A percentile compares a stretch with the other conserved stretches of the same genome.
These are phyloP conservation scores for Vireo altiloquus DNA, from an alignment of 2,113 vertebrate genomes.

Conservation along the genomic window DNA sequence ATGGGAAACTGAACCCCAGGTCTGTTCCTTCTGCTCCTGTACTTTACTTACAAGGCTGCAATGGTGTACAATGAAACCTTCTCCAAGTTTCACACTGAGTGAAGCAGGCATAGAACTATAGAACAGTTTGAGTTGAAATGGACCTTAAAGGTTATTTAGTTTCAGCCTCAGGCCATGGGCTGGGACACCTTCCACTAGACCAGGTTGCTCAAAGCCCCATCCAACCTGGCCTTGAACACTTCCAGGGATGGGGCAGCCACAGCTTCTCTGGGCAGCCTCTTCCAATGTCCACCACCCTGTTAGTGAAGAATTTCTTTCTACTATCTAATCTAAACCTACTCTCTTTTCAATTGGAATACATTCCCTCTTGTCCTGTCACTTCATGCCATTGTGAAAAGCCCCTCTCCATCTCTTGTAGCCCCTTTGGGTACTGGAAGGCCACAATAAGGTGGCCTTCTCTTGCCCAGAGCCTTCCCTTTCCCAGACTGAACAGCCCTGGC, in stretches of 20 bases:
- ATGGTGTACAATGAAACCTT: neutral
- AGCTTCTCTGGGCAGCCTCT: neutral
- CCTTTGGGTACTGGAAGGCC: neutral
- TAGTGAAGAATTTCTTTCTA: neutral
- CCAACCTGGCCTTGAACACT: neutral
- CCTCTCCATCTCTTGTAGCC: neutral
- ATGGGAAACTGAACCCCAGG: neutral
- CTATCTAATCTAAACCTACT: neutral
- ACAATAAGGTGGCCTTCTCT: neutral
- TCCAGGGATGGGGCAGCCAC: neutral
- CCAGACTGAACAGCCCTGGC: neutral
- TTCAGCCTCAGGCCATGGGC: neutral
- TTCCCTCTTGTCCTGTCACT: neutral
- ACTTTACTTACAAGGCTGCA: accelerated
- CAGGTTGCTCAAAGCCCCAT: neutral
- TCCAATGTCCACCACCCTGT: neutral
- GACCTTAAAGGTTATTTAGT: neutral
- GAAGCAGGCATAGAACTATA: neutral
- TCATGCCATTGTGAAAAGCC: neutral
- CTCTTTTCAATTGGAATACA: neutral
- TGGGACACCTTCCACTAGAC: neutral
- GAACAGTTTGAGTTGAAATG: neutral
- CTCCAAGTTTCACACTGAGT: neutral
- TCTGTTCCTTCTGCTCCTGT: neutral
- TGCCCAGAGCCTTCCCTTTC: neutral